Base-by-base conservation (phyloP, 2,888 invertebrate genomes). In the Aelia acuminata region DNA sequence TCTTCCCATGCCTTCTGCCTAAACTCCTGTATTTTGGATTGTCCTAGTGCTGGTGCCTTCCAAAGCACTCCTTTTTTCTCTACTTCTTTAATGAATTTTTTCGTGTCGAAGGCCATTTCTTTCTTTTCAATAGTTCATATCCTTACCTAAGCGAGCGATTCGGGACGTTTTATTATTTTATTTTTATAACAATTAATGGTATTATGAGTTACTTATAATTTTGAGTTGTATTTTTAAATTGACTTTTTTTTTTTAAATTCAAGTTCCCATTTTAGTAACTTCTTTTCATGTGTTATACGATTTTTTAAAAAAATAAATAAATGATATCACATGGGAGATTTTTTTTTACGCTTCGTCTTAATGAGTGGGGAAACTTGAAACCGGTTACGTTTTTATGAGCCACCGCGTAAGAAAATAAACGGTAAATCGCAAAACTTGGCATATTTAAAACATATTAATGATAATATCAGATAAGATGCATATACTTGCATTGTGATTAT, bases 41-140 rank as follows among this genome's bases (percentile, higher is more conserved):
- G 39, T 22, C 50, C 53, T 5, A 49, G 26, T 3, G 39, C 39
- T 0, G 49, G 49, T n/a, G 39, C 53, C 15, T 53, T 85, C 85
- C 85, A 85, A 1, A 85, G 11, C 10, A 53, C 39, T 3, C 50
- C 50, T n/a, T 53, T 53, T 39, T 85, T 85, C 57, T 85, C 85
- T 11, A 85, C 39, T 43, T 85, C 85, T 50, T 85, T 50, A 4
- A 85, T 85, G 22, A 85, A 85, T 57, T 85, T 85, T 20, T 53
- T 85, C 5, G 85, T 85, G 43, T 85, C 85, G 53, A 85, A 85
- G 18, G 63, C 63, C 63, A 70, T 70, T 35, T 70, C 18, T 70
- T 7, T 15, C 26, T 8, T 26, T 15, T 70, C 35, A 70, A 1
- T 70, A 1, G 20, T 70, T 35, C 63, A 70, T 70, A 20, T 20